phyloP scores from a whole-genome alignment of 2,888 invertebrate species.

The Mimumesa dahlbomi region DNA sequence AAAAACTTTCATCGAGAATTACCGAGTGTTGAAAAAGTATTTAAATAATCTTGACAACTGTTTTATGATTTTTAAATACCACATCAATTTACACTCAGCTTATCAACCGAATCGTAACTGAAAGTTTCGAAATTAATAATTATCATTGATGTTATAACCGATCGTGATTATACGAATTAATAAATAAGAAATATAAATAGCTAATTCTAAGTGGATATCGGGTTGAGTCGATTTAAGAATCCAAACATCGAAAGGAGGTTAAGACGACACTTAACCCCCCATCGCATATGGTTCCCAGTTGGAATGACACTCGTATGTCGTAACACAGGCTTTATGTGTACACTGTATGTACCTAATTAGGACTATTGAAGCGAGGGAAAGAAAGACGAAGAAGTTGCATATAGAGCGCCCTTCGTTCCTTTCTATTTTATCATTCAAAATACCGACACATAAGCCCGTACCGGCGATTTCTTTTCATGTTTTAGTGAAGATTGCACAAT shows the following conservation, averaged over 20 bases:
- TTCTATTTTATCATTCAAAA: slow-evolving; percentile 39
- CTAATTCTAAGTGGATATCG: slow-evolving; percentile 26
- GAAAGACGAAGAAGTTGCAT: slow-evolving; percentile 48
- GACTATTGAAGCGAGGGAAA: slow-evolving; percentile 60
- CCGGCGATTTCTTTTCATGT: slow-evolving; percentile 2
- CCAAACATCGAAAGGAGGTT: slow-evolving; percentile 63
- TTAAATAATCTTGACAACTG: no score
- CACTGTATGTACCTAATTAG: slow-evolving; percentile 62
- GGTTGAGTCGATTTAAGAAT: slow-evolving; percentile 49
- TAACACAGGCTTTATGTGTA: slow-evolving; percentile 58
- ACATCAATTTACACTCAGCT: no score
- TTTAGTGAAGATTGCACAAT: no score
- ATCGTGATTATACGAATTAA: neutral
- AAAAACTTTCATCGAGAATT: neutral
- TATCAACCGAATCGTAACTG: no score
- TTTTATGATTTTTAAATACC: no score
- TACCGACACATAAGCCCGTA: slow-evolving; percentile 11
- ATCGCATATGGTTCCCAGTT: slow-evolving; percentile 64
- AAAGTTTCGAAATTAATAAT: no score
- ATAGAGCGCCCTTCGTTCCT: slow-evolving; percentile 52
- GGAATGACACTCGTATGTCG: slow-evolving; percentile 62
- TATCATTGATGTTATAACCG: no score
- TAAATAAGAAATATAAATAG: neutral
- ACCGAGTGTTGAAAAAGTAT: no score
- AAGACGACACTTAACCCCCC: slow-evolving; percentile 66